phyloP scores from a whole-genome alignment of 2,113 vertebrate genomes.

The Gavia stellata region DNA sequence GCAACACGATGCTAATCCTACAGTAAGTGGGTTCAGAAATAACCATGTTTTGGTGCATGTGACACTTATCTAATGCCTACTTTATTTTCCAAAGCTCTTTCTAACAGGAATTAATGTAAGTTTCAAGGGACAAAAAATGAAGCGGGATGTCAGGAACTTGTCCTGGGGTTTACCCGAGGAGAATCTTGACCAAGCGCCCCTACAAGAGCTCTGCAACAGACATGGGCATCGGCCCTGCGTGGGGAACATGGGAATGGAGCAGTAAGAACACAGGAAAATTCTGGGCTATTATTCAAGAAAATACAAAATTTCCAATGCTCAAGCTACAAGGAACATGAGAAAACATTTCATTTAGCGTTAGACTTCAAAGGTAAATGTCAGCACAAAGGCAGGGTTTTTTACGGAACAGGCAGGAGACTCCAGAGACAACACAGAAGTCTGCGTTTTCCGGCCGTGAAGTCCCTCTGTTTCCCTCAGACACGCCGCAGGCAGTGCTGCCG shows the following conservation, averaged over 20 bases:
- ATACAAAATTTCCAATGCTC: neutral
- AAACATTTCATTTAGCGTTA: neutral
- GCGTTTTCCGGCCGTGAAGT: neutral
- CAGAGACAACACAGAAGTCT: neutral
- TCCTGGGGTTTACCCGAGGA: neutral
- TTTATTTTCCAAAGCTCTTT: neutral
- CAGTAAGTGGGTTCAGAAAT: neutral
- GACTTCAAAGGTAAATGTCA: neutral
- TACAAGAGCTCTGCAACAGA: neutral
- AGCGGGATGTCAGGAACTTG: neutral
- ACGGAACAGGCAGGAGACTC: neutral
- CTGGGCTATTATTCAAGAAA: neutral
- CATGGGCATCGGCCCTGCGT: neutral
- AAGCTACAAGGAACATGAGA: neutral
- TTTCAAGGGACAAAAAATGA: neutral
- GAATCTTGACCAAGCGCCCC: neutral
- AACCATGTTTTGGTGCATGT: neutral
- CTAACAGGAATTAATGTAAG: neutral
- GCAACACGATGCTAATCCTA: neutral
- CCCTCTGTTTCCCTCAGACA: neutral
- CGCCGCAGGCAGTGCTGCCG: neutral
- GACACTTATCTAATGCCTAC: neutral
- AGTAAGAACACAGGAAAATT: neutral
- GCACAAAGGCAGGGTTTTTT: neutral
- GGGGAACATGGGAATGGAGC: neutral